These are phyloP conservation scores for Solea solea DNA, from an alignment of 2,113 vertebrate genomes.

Conservation along the genomic window DNA sequence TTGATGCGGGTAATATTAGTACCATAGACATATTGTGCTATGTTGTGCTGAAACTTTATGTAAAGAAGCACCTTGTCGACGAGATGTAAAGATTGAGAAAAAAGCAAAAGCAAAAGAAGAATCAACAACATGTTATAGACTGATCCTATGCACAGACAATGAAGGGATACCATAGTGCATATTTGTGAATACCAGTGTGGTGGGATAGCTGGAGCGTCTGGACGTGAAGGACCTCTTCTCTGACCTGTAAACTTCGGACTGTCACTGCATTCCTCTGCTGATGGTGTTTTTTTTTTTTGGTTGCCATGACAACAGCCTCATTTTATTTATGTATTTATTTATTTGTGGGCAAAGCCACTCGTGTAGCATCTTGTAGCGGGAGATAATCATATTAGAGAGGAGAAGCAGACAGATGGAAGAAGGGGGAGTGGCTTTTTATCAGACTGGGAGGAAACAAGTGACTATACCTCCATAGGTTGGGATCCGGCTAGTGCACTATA, in stretches of 20 bases:
- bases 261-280: slow-evolving; percentile 66
- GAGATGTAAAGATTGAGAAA: slow-evolving; percentile 61
- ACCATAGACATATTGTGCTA: slow-evolving; percentile 88
- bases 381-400: slow-evolving; percentile 78
- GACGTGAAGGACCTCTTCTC: slow-evolving; percentile 55
- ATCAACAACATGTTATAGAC: slow-evolving; percentile 60
- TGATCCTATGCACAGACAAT: slow-evolving; percentile 72
- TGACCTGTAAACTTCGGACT: slow-evolving; percentile 71
- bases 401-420: slow-evolving; percentile 53
- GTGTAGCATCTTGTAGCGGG: slow-evolving; percentile 80
- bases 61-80: slow-evolving; percentile 92
- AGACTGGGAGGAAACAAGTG: slow-evolving; percentile 31
- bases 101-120: slow-evolving; percentile 49
- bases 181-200: slow-evolving; percentile 65
- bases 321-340: slow-evolving; percentile 51
- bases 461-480: slow-evolving; percentile 31
- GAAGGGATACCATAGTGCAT: slow-evolving; percentile 67
- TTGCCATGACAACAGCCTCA: slow-evolving; percentile 63
- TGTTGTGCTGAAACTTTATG: slow-evolving; percentile 85
- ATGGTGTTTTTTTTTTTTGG: slow-evolving; percentile 65
- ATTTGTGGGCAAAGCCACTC: slow-evolving; percentile 69
- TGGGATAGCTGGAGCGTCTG: slow-evolving; percentile 54
- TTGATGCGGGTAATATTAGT: slow-evolving; percentile 90
- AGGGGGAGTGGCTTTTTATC: slow-evolving; percentile 26
- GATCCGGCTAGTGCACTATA: slow-evolving; percentile 46